Conservation (phyloP, 2,797 vertebrate species). For the Nasua narica region DNA sequence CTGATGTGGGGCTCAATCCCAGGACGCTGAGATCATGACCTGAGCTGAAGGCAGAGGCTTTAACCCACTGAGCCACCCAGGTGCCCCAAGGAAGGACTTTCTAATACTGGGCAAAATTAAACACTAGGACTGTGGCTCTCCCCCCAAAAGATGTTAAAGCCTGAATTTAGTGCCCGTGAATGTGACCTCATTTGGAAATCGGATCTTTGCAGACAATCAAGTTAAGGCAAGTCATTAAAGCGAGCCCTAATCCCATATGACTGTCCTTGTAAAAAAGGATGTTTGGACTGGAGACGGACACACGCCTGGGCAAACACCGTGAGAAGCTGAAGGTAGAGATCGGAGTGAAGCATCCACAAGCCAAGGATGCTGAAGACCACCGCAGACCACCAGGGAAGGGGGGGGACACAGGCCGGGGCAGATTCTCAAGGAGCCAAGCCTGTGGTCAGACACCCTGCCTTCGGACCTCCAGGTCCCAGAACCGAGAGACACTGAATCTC, state of each 20-base stretch:
- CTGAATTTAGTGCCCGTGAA: not conserved
- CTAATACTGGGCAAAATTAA: not conserved
- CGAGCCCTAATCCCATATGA: not conserved
- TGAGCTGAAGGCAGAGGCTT: not conserved
- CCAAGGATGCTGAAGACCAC: not conserved
- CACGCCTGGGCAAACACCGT: rapidly evolving
- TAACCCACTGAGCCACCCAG: not conserved
- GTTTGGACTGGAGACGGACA: not conserved
- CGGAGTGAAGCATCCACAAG: not conserved
- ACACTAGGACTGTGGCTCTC: not conserved
- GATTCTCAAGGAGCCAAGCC: not conserved
- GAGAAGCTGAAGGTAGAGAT: not conserved
- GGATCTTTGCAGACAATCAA: not conserved
- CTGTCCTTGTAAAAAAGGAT: not conserved
- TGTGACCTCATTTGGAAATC: not conserved
- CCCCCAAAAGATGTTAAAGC: not conserved
- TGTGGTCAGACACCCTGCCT: not conserved
- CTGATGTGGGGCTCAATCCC: not conserved
- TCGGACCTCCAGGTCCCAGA: not conserved
- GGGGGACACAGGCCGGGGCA: not conserved
- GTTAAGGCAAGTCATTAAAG: not conserved
- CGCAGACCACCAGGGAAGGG: not conserved
- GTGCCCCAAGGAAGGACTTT: not conserved
- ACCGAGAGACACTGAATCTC: not conserved
- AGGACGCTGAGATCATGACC: not conserved